Evolutionary conservation across 2,797 vertebrate species (phyloP).

Genomic region (Taeniopygia guttata): DNA sequence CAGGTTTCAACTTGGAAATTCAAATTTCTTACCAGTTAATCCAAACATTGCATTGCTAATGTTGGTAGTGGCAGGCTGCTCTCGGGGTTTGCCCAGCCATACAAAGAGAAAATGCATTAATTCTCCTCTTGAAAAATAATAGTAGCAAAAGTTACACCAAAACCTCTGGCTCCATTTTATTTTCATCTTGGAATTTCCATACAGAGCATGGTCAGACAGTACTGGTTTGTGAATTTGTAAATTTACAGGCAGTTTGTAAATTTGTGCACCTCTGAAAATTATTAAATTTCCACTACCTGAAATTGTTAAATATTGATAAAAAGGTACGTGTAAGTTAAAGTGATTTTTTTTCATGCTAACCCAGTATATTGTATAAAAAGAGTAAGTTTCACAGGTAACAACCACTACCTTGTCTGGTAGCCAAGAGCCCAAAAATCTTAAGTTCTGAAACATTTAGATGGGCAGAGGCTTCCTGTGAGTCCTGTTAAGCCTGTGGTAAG

Average conservation of each 20-base stretch:
- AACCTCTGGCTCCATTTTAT: neutral
- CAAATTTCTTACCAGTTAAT: neutral
- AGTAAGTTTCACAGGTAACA: neutral
- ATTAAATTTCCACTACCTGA: neutral
- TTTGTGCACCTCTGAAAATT: neutral
- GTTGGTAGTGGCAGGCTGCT: neutral
- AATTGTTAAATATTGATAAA: neutral
- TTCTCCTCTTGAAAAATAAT: neutral
- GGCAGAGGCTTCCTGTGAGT: neutral
- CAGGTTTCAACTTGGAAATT: conserved; percentile 1
- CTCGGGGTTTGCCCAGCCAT: fast-evolving
- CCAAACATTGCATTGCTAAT: neutral
- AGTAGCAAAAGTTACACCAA: neutral
- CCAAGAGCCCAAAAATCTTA: neutral
- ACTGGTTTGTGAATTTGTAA: neutral
- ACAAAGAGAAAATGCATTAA: neutral
- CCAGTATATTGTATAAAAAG: neutral
- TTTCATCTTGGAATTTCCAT: neutral
- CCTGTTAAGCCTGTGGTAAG: neutral
- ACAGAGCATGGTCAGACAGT: neutral
- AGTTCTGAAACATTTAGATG: neutral
- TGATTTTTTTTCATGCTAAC: neutral
- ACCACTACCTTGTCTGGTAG: neutral
- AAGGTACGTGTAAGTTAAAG: neutral
- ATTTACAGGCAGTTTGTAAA: neutral